A percentile compares a stretch with the other conserved stretches of the same genome.
These are phyloP conservation scores for Drosophila saltans DNA, from an alignment of 1,140 invertebrate species.

Conservation along the genomic window DNA sequence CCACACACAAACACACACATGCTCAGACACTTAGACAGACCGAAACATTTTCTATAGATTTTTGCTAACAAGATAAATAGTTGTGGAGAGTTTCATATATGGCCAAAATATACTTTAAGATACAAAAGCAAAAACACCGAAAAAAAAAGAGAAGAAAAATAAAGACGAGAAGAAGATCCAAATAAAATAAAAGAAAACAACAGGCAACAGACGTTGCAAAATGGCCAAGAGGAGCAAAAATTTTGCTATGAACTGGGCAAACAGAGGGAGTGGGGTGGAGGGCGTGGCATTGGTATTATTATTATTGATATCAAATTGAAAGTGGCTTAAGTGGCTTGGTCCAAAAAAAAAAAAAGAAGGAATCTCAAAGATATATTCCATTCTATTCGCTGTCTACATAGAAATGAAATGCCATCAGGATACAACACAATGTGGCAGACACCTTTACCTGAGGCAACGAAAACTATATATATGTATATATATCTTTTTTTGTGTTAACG, in stretches of 20 bases:
- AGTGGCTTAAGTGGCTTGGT: conserved; percentile 57
- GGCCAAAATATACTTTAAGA: conserved; percentile 52
- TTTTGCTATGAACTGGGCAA: background rate
- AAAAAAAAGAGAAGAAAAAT: conserved; percentile 20
- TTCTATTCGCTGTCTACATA: conserved; percentile 2
- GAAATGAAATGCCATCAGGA: conserved; percentile 31
- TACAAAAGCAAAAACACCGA: conserved; percentile 46
- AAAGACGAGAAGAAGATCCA: background rate
- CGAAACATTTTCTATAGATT: conserved; percentile 80
- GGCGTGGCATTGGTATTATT: conserved; percentile 18
- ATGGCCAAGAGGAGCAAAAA: background rate
- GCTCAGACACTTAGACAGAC: background rate
- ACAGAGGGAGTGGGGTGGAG: background rate
- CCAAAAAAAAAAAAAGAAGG: conserved; percentile 27
- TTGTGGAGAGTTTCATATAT: conserved; percentile 53
- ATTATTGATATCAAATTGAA: conserved; percentile 65
- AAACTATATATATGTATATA: background rate
- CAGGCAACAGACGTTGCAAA: conserved; percentile 61
- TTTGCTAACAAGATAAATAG: conserved; percentile 80
- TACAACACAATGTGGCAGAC: conserved; percentile 29
- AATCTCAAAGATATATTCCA: conserved; percentile 2
- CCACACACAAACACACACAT: conserved; percentile 13
- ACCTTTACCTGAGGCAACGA: conserved; percentile 13
- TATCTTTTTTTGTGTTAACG: background rate
- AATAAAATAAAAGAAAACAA: conserved; percentile 36